These are phyloP conservation scores for Gambusia holbrooki DNA, from an alignment of 2,113 vertebrate species.

Conservation along the genomic window DNA sequence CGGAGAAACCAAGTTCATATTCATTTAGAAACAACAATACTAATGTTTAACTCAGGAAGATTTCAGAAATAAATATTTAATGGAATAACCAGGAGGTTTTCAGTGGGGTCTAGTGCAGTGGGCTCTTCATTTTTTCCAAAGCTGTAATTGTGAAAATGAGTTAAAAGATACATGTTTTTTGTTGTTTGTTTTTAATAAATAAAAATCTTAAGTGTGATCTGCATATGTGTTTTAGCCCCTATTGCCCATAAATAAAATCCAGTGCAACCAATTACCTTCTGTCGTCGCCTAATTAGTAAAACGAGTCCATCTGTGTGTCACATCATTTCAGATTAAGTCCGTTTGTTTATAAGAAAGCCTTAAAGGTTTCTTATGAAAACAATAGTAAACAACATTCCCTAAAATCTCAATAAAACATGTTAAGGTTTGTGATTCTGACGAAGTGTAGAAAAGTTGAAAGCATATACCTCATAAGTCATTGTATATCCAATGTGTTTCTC, in stretches of 20 bases:
- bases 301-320: no score
- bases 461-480: no score
- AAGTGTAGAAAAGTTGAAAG: neutral
- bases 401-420: neutral
- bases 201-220: neutral
- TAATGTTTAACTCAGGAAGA: no score
- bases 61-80: no score
- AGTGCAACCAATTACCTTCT: neutral
- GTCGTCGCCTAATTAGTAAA: neutral
- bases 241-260: neutral
- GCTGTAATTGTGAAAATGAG: neutral
- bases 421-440: neutral
- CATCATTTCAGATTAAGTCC: no score
- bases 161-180: neutral
- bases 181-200: neutral
- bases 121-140: no score
- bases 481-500: neutral
- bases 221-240: neutral
- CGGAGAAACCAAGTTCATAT: no score
- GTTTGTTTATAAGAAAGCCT: neutral
- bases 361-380: neutral
- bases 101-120: no score
- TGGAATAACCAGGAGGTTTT: no score
- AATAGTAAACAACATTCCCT: neutral
- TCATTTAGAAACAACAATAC: no score